Evolutionary conservation across 2,113 vertebrate species (phyloP).

Genomic region (Rutilus rutilus): DNA sequence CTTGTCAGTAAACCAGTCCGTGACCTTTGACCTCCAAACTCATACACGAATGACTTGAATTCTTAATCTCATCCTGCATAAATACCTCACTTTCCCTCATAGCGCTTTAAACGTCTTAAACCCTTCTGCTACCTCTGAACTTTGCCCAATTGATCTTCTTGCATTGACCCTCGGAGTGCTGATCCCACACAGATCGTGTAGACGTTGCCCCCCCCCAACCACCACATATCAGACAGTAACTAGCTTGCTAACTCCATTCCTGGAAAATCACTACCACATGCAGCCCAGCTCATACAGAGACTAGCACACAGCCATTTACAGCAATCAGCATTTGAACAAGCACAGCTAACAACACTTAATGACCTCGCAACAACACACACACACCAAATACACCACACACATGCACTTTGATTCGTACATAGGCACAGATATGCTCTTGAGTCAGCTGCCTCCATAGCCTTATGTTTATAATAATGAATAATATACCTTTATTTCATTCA

Average conservation of each 20-base stretch:
- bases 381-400: conserved; percentile 41
- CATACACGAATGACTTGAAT: conserved; percentile 6
- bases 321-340: conserved; percentile 94
- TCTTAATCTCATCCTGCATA: conserved; percentile 54
- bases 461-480: background rate
- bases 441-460: background rate
- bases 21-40: conserved; percentile 63
- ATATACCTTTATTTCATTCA: background rate
- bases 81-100: conserved; percentile 34
- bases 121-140: conserved; percentile 50
- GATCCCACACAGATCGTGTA: conserved; percentile 57
- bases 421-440: background rate
- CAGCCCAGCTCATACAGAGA: conserved; percentile 75
- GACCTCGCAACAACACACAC: conserved; percentile 71
- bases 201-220: background rate
- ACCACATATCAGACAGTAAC: conserved; percentile 80
- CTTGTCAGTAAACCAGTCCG: conserved; percentile 14
- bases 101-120: conserved; percentile 19
- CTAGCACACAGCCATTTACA: conserved; percentile 81
- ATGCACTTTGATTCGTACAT: conserved; percentile 32
- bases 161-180: conserved; percentile 73
- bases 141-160: conserved; percentile 61
- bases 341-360: conserved; percentile 85
- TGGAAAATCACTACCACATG: conserved; percentile 98
- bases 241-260: conserved; percentile 81